Percentiles rank a stretch among this genome's conserved stretches.
Conservation (phyloP, 2,888 invertebrate species). For the Laothoe populi region DNA sequence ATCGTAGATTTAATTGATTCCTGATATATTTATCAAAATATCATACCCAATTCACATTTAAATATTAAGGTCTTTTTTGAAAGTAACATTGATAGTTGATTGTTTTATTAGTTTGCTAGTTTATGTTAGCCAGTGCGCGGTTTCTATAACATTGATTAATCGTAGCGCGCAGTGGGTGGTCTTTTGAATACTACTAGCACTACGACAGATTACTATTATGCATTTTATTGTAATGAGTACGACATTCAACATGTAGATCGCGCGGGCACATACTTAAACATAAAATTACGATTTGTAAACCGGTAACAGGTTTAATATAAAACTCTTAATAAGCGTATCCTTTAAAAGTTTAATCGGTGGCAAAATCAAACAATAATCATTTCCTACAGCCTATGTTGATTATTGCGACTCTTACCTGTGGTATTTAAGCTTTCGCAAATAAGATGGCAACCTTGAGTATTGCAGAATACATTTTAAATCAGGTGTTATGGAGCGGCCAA, state of each 20-base stretch:
- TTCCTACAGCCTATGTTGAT: no score
- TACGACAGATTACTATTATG: slow-evolving; percentile 2
- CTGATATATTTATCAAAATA: slow-evolving; percentile 7
- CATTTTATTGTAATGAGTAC: background rate
- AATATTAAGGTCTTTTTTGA: slow-evolving; percentile 12
- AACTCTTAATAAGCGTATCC: no score
- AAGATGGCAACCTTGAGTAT: background rate
- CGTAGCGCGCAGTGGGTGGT: slow-evolving; percentile 17
- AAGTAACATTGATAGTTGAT: background rate
- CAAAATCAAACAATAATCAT: background rate
- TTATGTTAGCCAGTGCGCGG: background rate
- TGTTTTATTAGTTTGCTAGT: no score
- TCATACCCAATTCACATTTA: background rate
- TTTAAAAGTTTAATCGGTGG: no score
- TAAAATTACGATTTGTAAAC: no score
- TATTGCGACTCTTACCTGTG: background rate
- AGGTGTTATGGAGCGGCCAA: background rate
- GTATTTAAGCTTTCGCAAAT: background rate
- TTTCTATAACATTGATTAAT: slow-evolving; percentile 1
- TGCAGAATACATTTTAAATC: background rate
- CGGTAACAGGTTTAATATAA: no score
- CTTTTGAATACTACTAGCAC: background rate
- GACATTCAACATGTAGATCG: slow-evolving; percentile 9
- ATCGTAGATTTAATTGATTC: slow-evolving; percentile 8
- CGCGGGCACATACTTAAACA: background rate